A percentile compares a stretch with the other conserved stretches of the same genome.
Conservation (phyloP, 2,888 invertebrate genomes). For the Drosophila setosimentum region DNA sequence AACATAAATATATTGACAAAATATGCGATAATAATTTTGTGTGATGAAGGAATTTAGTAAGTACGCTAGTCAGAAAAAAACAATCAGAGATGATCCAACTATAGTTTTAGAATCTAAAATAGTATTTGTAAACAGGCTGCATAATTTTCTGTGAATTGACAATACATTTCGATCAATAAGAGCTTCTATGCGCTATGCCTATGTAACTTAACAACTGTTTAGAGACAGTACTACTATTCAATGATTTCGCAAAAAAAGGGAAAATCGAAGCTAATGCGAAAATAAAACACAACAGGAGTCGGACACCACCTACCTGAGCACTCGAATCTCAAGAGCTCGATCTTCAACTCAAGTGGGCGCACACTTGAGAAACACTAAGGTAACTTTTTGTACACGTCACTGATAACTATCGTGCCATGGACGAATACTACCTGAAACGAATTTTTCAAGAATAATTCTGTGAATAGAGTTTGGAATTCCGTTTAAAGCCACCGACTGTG, state of each 20-base stretch:
- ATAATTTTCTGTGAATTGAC: not conserved
- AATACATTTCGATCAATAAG: not conserved
- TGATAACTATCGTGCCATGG: constrained; percentile 64
- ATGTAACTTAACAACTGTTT: too few species aligned
- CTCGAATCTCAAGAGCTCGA: constrained; percentile 72
- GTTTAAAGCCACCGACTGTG: constrained; percentile 80
- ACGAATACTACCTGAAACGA: constrained; percentile 50
- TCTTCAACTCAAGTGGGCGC: constrained; percentile 78
- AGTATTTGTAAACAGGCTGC: not conserved
- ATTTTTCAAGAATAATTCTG: constrained; percentile 51
- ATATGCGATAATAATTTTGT: too few species aligned
- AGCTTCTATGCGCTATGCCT: not conserved
- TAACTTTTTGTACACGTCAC: constrained; percentile 42
- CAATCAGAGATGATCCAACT: not conserved
- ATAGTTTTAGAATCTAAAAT: not conserved
- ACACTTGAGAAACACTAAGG: constrained; percentile 67
- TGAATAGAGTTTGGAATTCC: constrained; percentile 56
- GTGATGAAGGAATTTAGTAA: not conserved
- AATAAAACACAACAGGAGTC: constrained; percentile 43
- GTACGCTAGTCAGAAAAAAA: not conserved
- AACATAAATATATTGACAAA: not conserved
- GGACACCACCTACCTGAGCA: constrained; percentile 66
- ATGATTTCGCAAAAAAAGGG: constrained; percentile 57
- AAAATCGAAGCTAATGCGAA: not conserved
- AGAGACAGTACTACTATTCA: constrained; percentile 17